phyloP scores from a whole-genome alignment of 2,797 vertebrate genomes.

The Falco biarmicus region DNA sequence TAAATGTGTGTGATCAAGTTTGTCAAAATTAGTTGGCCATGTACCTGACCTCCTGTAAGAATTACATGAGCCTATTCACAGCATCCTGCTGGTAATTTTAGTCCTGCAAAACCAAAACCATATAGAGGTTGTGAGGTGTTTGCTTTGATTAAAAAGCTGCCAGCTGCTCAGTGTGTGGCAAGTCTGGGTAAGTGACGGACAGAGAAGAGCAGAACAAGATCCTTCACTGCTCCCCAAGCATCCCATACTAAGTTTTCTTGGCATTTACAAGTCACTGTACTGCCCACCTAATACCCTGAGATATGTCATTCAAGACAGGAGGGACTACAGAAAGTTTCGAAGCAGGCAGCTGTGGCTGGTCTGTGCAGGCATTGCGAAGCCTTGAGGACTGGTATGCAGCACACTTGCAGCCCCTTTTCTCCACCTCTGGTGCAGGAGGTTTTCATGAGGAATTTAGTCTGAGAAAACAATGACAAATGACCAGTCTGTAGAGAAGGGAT shows the following conservation, averaged over 20 bases:
- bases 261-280: not conserved
- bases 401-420: not conserved
- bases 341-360: fast-evolving
- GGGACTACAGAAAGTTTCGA: not conserved
- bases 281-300: not conserved
- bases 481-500: not conserved
- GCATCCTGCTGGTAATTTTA: not conserved
- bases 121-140: not conserved
- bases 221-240: not conserved
- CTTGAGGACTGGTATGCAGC: not conserved
- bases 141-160: not conserved
- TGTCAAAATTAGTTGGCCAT: not conserved
- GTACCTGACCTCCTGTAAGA: not conserved
- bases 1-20: not conserved
- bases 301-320: not conserved
- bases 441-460: not conserved
- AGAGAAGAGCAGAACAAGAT: not conserved
- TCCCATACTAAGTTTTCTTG: not conserved
- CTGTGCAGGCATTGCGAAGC: not conserved
- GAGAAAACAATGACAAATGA: constrained; percentile 34
- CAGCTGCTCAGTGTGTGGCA: not conserved
- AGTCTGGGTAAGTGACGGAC: fast-evolving
- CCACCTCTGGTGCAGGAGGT: not conserved
- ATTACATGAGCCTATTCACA: not conserved
- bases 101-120: constrained; percentile 26